These are phyloP conservation scores for Sturnira hondurensis DNA, from an alignment of 2,113 vertebrate species.

Conservation along the genomic window DNA sequence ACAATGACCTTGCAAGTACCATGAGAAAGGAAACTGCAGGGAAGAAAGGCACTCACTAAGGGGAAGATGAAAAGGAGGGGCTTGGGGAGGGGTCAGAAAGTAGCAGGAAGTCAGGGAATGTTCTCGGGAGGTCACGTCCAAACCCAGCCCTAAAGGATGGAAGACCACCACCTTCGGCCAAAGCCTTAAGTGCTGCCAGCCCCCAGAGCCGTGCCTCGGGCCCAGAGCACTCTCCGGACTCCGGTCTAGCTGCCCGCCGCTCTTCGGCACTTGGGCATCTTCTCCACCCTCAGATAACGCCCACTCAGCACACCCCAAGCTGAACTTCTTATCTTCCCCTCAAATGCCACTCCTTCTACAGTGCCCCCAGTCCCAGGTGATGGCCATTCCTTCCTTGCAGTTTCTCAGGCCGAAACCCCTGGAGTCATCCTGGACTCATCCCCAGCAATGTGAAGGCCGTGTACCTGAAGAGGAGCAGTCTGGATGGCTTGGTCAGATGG, in stretches of 20 bases:
- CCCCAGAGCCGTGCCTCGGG: not conserved
- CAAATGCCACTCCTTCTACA: not conserved
- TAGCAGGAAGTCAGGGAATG: not conserved
- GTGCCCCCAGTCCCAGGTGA: not conserved
- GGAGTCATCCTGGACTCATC: not conserved
- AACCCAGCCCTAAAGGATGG: not conserved
- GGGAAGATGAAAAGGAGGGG: not conserved
- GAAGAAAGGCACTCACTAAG: not conserved
- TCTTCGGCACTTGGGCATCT: not conserved
- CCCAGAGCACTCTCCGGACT: not conserved
- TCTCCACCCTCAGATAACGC: not conserved
- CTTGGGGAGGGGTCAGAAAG: fast-evolving
- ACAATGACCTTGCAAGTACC: not conserved
- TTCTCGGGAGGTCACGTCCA: not conserved
- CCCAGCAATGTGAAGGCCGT: not conserved
- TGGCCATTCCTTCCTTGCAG: not conserved
- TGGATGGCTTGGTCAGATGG: not conserved
- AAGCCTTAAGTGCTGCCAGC: not conserved
- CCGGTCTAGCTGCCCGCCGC: not conserved
- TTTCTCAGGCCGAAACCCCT: not conserved
- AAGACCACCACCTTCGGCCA: not conserved
- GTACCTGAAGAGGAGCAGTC: not conserved
- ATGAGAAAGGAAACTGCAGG: not conserved
- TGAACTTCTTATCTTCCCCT: not conserved
- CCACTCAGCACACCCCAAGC: not conserved